Evolutionary conservation across 2,888 invertebrate genomes (phyloP).

Genomic region (Tipula lateralis): DNA sequence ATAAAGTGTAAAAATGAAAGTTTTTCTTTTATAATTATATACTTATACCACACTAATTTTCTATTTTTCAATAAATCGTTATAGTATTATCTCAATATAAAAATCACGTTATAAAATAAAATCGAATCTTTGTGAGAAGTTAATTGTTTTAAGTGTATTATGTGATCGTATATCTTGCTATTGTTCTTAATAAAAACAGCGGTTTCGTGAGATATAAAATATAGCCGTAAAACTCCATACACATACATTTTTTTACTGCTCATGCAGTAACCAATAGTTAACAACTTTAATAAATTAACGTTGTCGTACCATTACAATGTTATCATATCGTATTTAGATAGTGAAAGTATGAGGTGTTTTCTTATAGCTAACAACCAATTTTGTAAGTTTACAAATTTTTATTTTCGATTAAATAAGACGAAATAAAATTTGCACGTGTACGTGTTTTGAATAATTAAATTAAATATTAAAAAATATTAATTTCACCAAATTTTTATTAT

Average conservation of each 20-base stretch:
- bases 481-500: conserved; percentile 6
- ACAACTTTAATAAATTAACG: background rate
- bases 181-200: background rate
- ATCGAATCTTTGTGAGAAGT: background rate
- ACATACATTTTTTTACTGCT: background rate
- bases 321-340: background rate
- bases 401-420: background rate
- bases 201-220: background rate
- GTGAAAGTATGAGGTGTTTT: background rate
- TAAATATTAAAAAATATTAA: background rate
- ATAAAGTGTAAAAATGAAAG: background rate
- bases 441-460: background rate
- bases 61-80: background rate
- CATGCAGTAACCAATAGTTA: background rate
- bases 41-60: background rate
- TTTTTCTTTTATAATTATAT: background rate
- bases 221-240: background rate
- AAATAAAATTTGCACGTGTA: conserved; percentile 2
- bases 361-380: background rate
- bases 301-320: background rate
- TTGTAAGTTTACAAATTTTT: background rate
- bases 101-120: background rate
- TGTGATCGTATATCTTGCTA: background rate
- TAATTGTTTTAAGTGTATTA: background rate
- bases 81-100: background rate